phyloP scores from a whole-genome alignment of 2,888 invertebrate genomes.

The Pollenia griseotomentosa region DNA sequence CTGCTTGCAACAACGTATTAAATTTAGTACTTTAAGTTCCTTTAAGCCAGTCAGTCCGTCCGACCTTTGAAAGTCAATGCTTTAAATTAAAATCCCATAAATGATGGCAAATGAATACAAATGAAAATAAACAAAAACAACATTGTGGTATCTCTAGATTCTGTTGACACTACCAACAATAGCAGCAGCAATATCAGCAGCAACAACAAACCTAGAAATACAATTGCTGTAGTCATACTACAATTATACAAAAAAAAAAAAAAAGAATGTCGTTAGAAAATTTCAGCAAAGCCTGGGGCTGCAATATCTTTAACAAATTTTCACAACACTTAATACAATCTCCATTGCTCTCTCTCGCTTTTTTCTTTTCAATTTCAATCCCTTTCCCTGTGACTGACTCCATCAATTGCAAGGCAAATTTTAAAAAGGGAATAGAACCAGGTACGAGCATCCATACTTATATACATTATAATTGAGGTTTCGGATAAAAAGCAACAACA shows the following conservation, averaged over 20 bases:
- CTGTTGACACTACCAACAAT: constrained; percentile 10
- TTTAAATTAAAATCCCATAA: constrained; percentile 23
- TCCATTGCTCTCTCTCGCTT: not conserved
- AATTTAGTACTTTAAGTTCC: not conserved
- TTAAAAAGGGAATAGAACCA: constrained; percentile 5
- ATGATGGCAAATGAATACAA: constrained; percentile 30
- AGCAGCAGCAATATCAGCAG: not conserved
- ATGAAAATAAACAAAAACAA: constrained; percentile 40
- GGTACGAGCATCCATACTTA: not conserved
- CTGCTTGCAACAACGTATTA: not conserved
- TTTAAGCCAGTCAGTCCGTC: not conserved
- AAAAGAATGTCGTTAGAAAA: constrained; percentile 27
- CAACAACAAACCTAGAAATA: constrained; percentile 1
- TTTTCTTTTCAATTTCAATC: not conserved
- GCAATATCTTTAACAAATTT: constrained; percentile 19
- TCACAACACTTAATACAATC: not conserved
- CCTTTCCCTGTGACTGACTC: no score
- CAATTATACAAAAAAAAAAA: constrained; percentile 24
- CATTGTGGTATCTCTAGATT: constrained; percentile 41
- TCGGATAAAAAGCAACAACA: not conserved
- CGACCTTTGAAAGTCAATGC: not conserved
- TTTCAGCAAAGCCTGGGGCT: not conserved
- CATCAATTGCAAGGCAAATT: not conserved
- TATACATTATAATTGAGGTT: constrained; percentile 44
- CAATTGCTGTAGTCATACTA: constrained; percentile 13